These are phyloP conservation scores for Saxicola maurus DNA, from an alignment of 2,797 vertebrate species.

Conservation along the genomic window DNA sequence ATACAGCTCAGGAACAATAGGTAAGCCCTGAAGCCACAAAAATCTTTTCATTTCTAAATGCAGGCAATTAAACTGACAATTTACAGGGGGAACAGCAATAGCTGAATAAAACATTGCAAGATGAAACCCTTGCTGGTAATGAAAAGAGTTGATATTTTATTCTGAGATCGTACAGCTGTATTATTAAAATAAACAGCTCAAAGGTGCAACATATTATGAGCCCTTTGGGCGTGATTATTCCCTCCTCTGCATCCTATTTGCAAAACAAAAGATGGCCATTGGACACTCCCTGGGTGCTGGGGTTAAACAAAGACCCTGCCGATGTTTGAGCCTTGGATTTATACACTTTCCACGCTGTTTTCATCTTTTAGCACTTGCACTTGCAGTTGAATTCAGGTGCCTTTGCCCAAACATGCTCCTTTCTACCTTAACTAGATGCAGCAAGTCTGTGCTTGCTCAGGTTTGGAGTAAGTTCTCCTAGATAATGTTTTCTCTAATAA, in stretches of 20 bases:
- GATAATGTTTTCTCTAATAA: neutral
- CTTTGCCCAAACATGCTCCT: neutral
- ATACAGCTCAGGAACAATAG: neutral
- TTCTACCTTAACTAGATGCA: neutral
- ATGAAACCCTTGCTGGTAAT: slow-evolving; percentile 35
- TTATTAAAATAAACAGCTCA: slow-evolving; percentile 56
- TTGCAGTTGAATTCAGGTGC: neutral
- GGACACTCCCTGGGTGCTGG: neutral
- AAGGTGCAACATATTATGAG: slow-evolving; percentile 1
- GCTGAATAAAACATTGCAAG: slow-evolving; percentile 56
- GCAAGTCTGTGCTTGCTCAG: neutral
- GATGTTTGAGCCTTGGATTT: neutral
- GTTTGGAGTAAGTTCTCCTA: neutral
- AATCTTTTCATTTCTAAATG: slow-evolving; percentile 32
- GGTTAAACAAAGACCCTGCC: neutral
- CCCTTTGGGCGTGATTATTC: neutral
- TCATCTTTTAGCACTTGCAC: neutral
- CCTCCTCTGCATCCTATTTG: neutral
- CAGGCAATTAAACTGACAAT: slow-evolving; percentile 38
- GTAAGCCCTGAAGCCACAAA: slow-evolving; percentile 21
- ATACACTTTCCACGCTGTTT: neutral
- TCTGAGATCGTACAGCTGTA: slow-evolving; percentile 26
- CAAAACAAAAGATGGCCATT: neutral
- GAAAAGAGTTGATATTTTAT: slow-evolving; percentile 40
- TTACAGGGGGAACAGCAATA: neutral